phyloP scores from a whole-genome alignment of 2,888 invertebrate species.

The Hanleya hanleyi region DNA sequence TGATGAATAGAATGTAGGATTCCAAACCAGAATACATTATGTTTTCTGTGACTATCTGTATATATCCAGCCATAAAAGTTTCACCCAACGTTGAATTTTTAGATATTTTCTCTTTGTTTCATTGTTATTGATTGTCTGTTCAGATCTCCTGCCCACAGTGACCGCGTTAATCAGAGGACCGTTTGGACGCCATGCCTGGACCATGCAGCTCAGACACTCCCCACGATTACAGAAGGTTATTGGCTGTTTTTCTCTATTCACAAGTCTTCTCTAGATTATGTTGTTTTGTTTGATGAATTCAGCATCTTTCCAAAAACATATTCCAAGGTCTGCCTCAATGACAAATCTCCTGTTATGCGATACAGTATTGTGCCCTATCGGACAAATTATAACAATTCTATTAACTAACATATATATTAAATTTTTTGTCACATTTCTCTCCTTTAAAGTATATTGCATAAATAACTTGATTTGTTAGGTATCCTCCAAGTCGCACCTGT shows the following conservation, averaged over 20 bases:
- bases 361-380: neutral
- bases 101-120: too few species aligned
- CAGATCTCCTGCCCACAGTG: constrained; percentile 94
- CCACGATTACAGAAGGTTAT: constrained; percentile 81
- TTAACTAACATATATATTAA: too few species aligned
- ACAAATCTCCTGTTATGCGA: neutral
- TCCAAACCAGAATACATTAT: too few species aligned
- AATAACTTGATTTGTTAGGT: too few species aligned
- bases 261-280: neutral
- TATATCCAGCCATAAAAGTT: too few species aligned
- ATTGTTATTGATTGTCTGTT: constrained; percentile 26
- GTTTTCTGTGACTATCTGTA: too few species aligned
- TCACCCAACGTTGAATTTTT: too few species aligned
- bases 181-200: constrained; percentile 96
- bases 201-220: constrained; percentile 82
- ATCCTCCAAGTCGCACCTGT: constrained; percentile 55
- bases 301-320: neutral
- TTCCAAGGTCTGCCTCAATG: neutral
- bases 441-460: too few species aligned
- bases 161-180: constrained; percentile 91
- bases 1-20: too few species aligned
- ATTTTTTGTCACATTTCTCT: too few species aligned
- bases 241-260: too few species aligned
- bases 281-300: neutral
- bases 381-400: neutral